Base-by-base conservation (phyloP, 2,888 invertebrate species). In the Netelia melanura region DNA sequence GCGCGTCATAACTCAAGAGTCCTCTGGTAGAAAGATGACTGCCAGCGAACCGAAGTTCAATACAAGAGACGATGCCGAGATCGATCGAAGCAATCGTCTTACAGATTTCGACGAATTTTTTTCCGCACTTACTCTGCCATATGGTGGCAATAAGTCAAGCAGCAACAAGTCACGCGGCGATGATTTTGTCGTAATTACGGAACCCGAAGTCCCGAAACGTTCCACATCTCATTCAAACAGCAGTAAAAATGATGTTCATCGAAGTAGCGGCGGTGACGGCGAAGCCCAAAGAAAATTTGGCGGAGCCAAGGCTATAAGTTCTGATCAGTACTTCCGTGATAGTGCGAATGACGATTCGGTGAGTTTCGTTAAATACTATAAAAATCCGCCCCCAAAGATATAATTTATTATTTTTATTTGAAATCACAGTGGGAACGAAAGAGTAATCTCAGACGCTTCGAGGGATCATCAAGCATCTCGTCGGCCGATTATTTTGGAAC, bases 251-350 rank as follows among this genome's bases (percentile, higher is more conserved):
- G 86, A 87, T 71, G 21, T 21, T 58, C 10, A 14, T 48, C 48
- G 48, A 14, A 58, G 21, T 17, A 87, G 38, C 48, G 8, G 88
- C 25, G 94, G 95, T 8, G 95, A 96, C 65, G 97, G 97, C 89
- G 96, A 97, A 84, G 98, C 98, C 25, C 98, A 98, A 93, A 98
- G 98, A 94, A 99, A 99, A 95, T 99, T 99, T 94, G 99, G 98
- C 71, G 97, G 97, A 90, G 99, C 99, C 2, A 99, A 99, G 94
- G 98, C 98, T 14, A 99, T 99, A 92, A 99, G 99, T 82, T 99
- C 99, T 0, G 98, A 98, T 92, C 99, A 99, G 95, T 99, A 96
- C 95, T 99, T 99, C 94, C 97, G 97, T 8, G 97, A 97, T 90
- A 95, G 95, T 84, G 92, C 94, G 81, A 94, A 95, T 90, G 93